These are phyloP conservation scores for Schizaphis graminum DNA, from an alignment of 2,888 invertebrate genomes.

Conservation along the genomic window DNA sequence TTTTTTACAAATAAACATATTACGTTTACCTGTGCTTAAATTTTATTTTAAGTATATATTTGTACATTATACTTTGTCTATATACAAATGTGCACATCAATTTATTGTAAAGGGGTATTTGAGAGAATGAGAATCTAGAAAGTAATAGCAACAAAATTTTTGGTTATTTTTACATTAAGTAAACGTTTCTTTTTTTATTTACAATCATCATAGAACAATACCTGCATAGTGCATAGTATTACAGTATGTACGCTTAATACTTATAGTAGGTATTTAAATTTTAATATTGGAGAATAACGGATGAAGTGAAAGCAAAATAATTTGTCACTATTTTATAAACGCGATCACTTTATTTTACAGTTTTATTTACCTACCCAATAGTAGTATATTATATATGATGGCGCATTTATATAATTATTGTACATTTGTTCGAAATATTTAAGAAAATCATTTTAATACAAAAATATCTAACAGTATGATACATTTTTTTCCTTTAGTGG, in stretches of 20 bases:
- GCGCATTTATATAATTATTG: not conserved
- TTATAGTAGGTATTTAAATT: constrained; percentile 42
- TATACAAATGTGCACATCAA: not conserved
- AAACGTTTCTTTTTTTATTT: constrained; percentile 42
- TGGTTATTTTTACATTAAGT: constrained; percentile 33
- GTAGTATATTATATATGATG: too few relatives aligned
- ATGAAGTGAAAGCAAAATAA: constrained; percentile 48
- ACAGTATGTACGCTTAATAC: not conserved
- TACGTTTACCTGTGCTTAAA: not conserved
- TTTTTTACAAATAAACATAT: not conserved
- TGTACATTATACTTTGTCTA: not conserved
- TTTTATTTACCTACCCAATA: not conserved
- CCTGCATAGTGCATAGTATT: not conserved
- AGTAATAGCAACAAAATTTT: constrained; percentile 27
- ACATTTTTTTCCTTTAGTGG: not conserved
- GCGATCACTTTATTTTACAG: constrained; percentile 25
- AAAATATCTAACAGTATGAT: not conserved
- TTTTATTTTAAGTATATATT: not conserved
- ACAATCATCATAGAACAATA: constrained; percentile 36
- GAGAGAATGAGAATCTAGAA: constrained; percentile 11
- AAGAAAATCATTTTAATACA: not conserved
- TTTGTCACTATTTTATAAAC: constrained; percentile 31
- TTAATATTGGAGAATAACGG: constrained; percentile 36
- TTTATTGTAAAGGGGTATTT: constrained; percentile 7
- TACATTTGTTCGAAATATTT: not conserved